phyloP scores from a whole-genome alignment of 1,140 invertebrate genomes.

The Scaptomyza graminum region DNA sequence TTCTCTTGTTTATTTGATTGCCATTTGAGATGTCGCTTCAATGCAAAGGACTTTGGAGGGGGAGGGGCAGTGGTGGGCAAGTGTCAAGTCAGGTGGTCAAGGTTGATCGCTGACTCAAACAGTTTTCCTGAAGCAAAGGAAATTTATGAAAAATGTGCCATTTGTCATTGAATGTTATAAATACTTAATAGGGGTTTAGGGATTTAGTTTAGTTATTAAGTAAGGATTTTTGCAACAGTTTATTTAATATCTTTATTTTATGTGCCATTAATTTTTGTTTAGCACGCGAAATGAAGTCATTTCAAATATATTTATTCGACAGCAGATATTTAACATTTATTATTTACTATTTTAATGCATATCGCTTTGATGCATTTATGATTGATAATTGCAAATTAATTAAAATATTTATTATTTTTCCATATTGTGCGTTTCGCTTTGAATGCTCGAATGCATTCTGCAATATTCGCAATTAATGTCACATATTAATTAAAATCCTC shows the following conservation, averaged over 20 bases:
- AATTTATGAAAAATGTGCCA: slow-evolving; percentile 35
- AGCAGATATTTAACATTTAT: too few relatives aligned
- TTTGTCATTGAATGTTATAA: slow-evolving; percentile 11
- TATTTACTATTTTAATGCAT: not conserved
- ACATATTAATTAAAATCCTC: slow-evolving; percentile 68
- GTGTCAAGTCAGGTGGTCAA: slow-evolving; percentile 29
- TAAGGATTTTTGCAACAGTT: too few relatives aligned
- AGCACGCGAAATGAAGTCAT: too few relatives aligned
- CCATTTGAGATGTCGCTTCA: slow-evolving; percentile 46
- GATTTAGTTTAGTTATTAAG: not conserved
- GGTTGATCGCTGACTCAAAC: slow-evolving; percentile 12
- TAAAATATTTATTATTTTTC: too few relatives aligned
- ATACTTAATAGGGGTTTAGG: not conserved
- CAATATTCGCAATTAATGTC: slow-evolving; percentile 56
- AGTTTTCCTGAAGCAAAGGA: slow-evolving; percentile 46
- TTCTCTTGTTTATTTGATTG: slow-evolving; percentile 19
- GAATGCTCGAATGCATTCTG: slow-evolving; percentile 11
- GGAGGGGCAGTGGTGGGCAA: not conserved
- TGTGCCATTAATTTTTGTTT: too few relatives aligned
- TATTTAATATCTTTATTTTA: too few relatives aligned
- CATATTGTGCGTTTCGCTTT: not conserved
- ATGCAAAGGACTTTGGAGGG: slow-evolving; percentile 31
- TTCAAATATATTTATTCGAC: too few relatives aligned
- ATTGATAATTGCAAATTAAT: slow-evolving; percentile 41
- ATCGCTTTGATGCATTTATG: slow-evolving; percentile 20